phyloP scores from a whole-genome alignment of 2,888 invertebrate species.

The Ennomos erosarius region DNA sequence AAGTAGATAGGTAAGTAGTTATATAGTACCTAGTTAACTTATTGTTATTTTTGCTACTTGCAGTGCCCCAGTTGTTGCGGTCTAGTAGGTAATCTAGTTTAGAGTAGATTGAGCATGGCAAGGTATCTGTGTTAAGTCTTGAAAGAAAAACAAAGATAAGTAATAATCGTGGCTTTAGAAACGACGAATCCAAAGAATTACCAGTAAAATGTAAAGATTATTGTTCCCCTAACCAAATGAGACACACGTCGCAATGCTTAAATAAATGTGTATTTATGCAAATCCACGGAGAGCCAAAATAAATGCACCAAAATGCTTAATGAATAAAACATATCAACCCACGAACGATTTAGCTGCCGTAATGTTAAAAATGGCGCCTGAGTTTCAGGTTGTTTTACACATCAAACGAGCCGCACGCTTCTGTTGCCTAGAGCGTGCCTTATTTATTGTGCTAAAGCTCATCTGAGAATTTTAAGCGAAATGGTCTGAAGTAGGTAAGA shows the following conservation, averaged over 20 bases:
- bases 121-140: slow-evolving; percentile 17
- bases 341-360: slow-evolving; percentile 7
- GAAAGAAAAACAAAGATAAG: neutral
- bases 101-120: slow-evolving; percentile 12
- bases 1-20: slow-evolving; percentile 42
- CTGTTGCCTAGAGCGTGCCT: neutral
- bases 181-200: too few species aligned
- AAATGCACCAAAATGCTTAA: slow-evolving; percentile 17
- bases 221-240: too few species aligned
- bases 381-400: slow-evolving; percentile 9
- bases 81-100: slow-evolving; percentile 17
- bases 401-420: slow-evolving; percentile 13
- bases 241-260: too few species aligned
- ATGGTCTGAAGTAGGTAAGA: too few species aligned
- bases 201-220: too few species aligned
- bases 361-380: slow-evolving; percentile 5
- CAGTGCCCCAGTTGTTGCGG: slow-evolving; percentile 26
- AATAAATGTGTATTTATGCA: too few species aligned
- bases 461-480: too few species aligned
- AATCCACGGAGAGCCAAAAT: neutral
- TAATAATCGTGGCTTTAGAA: neutral
- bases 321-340: slow-evolving; percentile 19
- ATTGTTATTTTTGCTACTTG: slow-evolving; percentile 27
- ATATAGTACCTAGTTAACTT: too few species aligned
- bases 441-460: neutral